Evolutionary conservation across 2,888 invertebrate genomes (phyloP).

Genomic region (Acrocera orbiculus): DNA sequence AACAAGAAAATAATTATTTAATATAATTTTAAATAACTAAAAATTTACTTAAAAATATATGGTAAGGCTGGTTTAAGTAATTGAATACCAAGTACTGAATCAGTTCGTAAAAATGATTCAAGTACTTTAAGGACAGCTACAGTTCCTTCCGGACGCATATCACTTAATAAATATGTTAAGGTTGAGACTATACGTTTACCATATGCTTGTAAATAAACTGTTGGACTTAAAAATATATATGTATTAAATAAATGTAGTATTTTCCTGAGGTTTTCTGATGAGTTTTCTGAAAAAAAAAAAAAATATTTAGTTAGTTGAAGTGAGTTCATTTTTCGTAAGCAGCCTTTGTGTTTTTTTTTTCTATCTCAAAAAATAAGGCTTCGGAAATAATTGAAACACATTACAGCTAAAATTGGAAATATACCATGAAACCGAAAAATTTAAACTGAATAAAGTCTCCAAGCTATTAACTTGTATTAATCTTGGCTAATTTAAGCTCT

Average conservation of each 20-base stretch:
- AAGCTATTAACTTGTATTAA: too few species aligned
- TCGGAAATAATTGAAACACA: too few species aligned
- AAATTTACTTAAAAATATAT: conserved; percentile 39
- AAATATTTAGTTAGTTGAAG: too few species aligned
- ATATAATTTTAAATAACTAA: neutral
- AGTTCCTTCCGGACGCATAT: conserved; percentile 57
- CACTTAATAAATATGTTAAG: conserved; percentile 54
- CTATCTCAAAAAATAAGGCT: too few species aligned
- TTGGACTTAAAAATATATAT: conserved; percentile 61
- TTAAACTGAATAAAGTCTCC: too few species aligned
- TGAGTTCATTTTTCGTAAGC: too few species aligned
- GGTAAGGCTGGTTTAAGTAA: conserved; percentile 46
- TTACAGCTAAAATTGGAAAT: too few species aligned
- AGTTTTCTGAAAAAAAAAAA: conserved; percentile 42
- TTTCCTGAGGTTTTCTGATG: conserved; percentile 61
- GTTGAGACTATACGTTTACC: conserved; percentile 52
- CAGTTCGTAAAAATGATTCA: conserved; percentile 57
- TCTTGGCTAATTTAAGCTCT: too few species aligned
- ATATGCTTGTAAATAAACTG: conserved; percentile 53
- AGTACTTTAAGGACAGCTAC: conserved; percentile 55
- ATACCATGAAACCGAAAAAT: too few species aligned
- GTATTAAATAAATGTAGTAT: conserved; percentile 69
- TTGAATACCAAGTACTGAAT: conserved; percentile 53
- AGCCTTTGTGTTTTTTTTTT: too few species aligned
- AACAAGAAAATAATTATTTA: neutral